Base-by-base conservation (phyloP, 2,888 invertebrate genomes). In the Quadroppia sp. region DNA sequence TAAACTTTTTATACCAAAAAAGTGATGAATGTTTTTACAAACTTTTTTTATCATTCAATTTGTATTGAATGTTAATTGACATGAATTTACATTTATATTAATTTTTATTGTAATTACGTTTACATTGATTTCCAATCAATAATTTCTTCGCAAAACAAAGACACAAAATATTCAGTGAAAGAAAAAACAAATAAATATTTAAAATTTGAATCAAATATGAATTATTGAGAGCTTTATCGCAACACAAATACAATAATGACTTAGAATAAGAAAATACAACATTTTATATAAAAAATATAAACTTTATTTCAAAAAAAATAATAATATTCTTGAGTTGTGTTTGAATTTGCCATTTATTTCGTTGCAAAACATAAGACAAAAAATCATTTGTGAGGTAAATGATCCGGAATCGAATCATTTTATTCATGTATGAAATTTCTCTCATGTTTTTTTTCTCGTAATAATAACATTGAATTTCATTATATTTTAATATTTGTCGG, bases 371-470 rank as follows among this genome's bases (percentile, higher is more conserved):
- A 53, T 7, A 53, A 53, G 3, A 53, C 13, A 53, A 15, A 53
- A 53, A 20, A 53, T 9, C 4, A 9, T 9, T 48, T 48, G 3
- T 53, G 53, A 9, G 25, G 15, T 53, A 53, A 53, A 53, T 53
- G 45, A 17, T 45, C 45, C 45, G 15, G 45, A 53, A 53, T 53
- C 4, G 15, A 3, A n/a, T 15, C 3, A 9, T 48, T 48, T 48
- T 53, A 53, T 53, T 53, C 53, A 20, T 53, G 53, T n/a, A 53
- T 53, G 25, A 53, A 53, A 20, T 48, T 53, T 53, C 53, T 20
- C 7, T 48, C 7, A 48, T 48, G 48, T 48, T 48, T 15, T 53
- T 23, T n/a, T n/a, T n/a, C n/a, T n/a, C n/a, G 9, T 56, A 25
- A 25, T n/a, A 17, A 13, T 15, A 36, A 32, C 32, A n/a, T 11